A percentile compares a stretch with the other conserved stretches of the same genome.
Evolutionary conservation across 2,888 invertebrate species (phyloP).

Genomic region (Trachelus tabidus): DNA sequence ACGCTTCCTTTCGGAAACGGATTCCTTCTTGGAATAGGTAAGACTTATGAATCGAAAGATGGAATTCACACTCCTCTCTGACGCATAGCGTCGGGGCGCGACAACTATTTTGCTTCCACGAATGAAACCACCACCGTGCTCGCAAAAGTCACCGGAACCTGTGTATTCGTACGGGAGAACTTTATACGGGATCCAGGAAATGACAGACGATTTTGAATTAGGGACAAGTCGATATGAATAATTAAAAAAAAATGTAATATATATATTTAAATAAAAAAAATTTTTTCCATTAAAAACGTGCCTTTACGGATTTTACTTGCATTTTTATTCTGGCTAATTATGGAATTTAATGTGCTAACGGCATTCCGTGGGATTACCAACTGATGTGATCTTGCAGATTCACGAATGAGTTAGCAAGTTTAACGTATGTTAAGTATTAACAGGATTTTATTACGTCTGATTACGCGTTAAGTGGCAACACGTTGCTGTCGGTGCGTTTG

Average conservation of each 20-base stretch:
- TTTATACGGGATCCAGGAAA: neutral
- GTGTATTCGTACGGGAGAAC: neutral
- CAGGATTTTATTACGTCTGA: neutral
- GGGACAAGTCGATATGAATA: neutral
- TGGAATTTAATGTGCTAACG: neutral
- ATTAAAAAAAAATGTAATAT: too few relatives aligned
- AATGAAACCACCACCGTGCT: neutral
- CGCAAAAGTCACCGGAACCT: neutral
- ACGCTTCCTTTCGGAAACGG: conserved; percentile 6
- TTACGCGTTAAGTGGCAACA: neutral
- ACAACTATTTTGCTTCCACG: neutral
- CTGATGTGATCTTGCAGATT: neutral
- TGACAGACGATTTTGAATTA: neutral
- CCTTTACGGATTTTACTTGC: neutral
- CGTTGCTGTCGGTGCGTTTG: neutral
- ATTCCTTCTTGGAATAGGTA: conserved; percentile 5
- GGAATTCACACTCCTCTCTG: conserved; percentile 6
- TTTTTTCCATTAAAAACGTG: neutral
- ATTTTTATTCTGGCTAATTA: neutral
- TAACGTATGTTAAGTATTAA: neutral
- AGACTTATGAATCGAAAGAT: conserved; percentile 7
- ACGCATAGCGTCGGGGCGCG: conserved; percentile 1
- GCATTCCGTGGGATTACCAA: neutral
- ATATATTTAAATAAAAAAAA: neutral
- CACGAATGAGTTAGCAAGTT: neutral